Conservation (phyloP, 1,140 invertebrate species). For the Meteorus sp. region DNA sequence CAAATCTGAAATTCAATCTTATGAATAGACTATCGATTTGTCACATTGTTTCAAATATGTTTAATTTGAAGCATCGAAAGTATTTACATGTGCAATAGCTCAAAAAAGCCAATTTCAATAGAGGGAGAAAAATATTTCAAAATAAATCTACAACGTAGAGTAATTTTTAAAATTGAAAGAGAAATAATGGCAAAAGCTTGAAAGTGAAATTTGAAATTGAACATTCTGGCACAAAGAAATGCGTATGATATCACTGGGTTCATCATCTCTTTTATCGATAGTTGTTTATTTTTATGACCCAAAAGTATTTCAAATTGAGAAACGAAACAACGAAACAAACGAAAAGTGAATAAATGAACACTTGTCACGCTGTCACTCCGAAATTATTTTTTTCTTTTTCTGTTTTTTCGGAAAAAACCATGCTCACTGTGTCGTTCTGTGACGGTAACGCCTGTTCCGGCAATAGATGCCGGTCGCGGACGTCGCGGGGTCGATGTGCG, state of each 20-base stretch:
- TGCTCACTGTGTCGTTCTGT: conserved; percentile 61
- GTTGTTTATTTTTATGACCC: no score
- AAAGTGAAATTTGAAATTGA: no score
- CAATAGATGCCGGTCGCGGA: conserved; percentile 81
- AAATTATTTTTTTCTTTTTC: conserved; percentile 6
- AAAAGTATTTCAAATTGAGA: no score
- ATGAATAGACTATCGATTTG: conserved; percentile 1
- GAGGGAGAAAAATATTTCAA: conserved; percentile 5
- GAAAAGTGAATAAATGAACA: background rate
- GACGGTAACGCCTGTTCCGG: conserved; percentile 77
- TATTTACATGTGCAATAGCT: conserved; percentile 58
- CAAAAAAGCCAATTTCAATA: conserved; percentile 17
- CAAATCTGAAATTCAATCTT: conserved; percentile 38
- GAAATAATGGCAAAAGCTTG: no score
- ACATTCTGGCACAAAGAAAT: no score
- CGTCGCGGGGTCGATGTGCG: conserved; percentile 64
- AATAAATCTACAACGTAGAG: no score
- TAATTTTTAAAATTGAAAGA: no score
- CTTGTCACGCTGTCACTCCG: background rate
- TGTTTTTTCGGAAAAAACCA: conserved; percentile 34
- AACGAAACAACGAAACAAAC: conserved; percentile 14
- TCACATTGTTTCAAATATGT: no score
- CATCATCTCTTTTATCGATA: no score
- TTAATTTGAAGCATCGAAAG: conserved; percentile 17
- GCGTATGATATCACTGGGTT: no score